Evolutionary conservation across 2,888 invertebrate species (phyloP).

Genomic region (Andricus curvator): DNA sequence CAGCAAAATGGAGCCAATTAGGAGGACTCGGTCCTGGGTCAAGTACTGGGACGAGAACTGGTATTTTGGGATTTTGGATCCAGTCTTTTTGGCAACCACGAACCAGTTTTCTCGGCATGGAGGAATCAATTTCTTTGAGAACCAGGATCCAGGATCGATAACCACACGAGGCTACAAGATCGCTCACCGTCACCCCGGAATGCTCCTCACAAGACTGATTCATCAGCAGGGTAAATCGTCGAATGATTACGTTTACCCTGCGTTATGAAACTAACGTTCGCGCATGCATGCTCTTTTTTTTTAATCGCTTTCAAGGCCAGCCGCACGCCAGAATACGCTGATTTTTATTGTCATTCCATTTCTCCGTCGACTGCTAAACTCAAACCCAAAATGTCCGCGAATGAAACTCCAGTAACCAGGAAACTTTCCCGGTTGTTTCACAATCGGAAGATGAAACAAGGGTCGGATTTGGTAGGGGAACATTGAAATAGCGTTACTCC

Average conservation of each 20-base stretch:
- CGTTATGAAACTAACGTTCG: constrained; percentile 36
- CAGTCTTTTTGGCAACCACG: constrained; percentile 45
- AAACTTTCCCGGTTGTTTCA: neutral
- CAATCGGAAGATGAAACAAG: neutral
- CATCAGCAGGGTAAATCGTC: constrained; percentile 63
- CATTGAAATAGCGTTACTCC: too few species aligned
- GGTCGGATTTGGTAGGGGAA: neutral
- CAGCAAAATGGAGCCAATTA: constrained; percentile 92
- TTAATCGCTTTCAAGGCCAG: constrained; percentile 19
- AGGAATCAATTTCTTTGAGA: constrained; percentile 44
- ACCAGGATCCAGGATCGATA: constrained; percentile 46
- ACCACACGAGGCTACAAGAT: constrained; percentile 43
- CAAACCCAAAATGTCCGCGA: constrained; percentile 42
- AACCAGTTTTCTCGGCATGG: constrained; percentile 46
- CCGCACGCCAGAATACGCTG: constrained; percentile 13
- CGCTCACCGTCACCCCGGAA: constrained; percentile 19
- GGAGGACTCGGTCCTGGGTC: constrained; percentile 49
- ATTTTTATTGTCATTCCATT: constrained; percentile 46
- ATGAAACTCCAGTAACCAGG: constrained; percentile 43
- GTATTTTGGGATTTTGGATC: constrained; percentile 8
- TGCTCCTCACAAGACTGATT: constrained; percentile 64
- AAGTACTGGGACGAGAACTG: constrained; percentile 39
- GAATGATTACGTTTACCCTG: constrained; percentile 57
- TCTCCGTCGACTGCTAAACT: constrained; percentile 55
- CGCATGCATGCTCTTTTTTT: constrained; percentile 43